A percentile compares a stretch with the other conserved stretches of the same genome.
phyloP scores from a whole-genome alignment of 2,797 vertebrate species.

The Telmatherina bonti region DNA sequence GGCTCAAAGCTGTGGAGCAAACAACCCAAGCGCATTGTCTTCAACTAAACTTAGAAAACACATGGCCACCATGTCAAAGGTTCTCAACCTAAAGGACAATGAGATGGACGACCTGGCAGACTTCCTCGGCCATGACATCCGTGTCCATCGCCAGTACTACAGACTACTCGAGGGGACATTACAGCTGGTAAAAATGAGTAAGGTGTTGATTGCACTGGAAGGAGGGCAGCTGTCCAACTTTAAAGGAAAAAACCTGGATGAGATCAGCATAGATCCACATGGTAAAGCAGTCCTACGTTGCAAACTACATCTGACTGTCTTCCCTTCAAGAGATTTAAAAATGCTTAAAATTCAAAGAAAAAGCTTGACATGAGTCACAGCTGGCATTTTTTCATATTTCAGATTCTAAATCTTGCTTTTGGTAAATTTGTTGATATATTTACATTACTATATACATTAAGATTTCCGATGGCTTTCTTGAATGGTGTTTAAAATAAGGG shows the following conservation, averaged over 20 bases:
- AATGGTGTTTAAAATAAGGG: too few species aligned
- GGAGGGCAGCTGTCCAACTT: neutral
- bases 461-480: too few species aligned
- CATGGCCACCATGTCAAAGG: constrained; percentile 10
- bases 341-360: too few species aligned
- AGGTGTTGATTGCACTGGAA: constrained; percentile 6
- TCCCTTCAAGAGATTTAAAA: too few species aligned
- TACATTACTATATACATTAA: too few species aligned
- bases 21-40: neutral
- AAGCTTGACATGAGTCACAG: too few species aligned
- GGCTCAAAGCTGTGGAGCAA: neutral
- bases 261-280: constrained; percentile 12
- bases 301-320: too few species aligned
- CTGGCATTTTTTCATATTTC: too few species aligned
- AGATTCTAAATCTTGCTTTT: too few species aligned
- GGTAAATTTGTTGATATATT: too few species aligned
- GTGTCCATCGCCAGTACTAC: constrained; percentile 6
- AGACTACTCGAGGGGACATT: neutral
- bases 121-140: constrained; percentile 13
- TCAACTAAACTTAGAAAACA: constrained; percentile 15
- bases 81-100: constrained; percentile 14
- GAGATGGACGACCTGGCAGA: constrained; percentile 17
- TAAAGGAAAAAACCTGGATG: constrained; percentile 7
- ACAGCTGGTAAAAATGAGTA: constrained; percentile 2
- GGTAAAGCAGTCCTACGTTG: neutral